Base-by-base conservation (phyloP, 2,113 vertebrate species). In the Anarhynchus alexandrinus region DNA sequence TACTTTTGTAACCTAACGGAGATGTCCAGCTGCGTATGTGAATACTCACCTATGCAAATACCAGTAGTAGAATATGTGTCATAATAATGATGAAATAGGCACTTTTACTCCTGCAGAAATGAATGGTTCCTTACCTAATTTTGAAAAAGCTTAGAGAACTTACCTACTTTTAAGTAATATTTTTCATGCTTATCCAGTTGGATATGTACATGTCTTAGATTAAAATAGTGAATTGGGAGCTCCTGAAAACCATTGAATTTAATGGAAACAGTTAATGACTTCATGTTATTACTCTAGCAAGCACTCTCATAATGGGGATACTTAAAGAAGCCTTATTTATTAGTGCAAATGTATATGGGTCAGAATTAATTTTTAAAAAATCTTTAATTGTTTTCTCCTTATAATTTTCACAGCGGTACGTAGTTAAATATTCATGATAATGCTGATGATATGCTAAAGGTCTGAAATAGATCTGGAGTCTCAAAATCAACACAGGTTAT, bases 381-480 rank as follows among this genome's bases (percentile, higher is more conserved):
- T 98, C 97, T 97, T 97, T 98, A 98, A 98, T 98, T 98, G 98
- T 98, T 98, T 98, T 97, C 95, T 94, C 94, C 95, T 97, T 97
- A 98, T 97, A 97, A 97, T 98, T 98, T 98, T 98, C 98, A 97
- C 98, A 98, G 98, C 97, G 71, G 98, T 98, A 72, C 40, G 45
- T 98, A 96, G 96, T 98, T 98, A 98, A 98, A 98, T 98, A 98
- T 98, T 98, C 98, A 98, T 98, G 96, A 92, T 97, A 96, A 92
- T 97, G 97, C 97, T 96, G 96, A 98, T 97, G 97, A 91, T 97
- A 98, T 98, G 97, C 97, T 97, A 97, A 97, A 97, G 97, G 96
- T 96, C 97, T 94, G 93, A 86, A 97, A 97, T 92, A 94, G 96
- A 96, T 96, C 97, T 95, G 85, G 96, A 97, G 92, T 96, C 96